Evolutionary conservation across 2,113 vertebrate genomes (phyloP).

Genomic region (Hiodon tergisus): DNA sequence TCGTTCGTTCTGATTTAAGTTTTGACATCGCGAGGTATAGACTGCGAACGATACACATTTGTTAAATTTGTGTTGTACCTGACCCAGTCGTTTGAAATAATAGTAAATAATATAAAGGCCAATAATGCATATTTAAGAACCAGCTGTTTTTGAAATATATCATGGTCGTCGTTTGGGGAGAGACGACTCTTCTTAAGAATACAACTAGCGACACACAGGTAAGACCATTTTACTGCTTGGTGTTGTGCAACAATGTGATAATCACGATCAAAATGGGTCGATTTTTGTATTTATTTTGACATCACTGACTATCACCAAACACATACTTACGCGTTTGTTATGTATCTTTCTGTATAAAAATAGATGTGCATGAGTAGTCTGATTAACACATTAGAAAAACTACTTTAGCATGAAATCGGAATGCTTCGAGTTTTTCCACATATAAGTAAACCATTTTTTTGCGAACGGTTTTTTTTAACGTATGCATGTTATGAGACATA

Average conservation of each 20-base stretch:
- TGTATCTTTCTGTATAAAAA: too few relatives aligned
- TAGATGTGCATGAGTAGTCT: too few relatives aligned
- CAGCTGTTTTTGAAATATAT: neutral
- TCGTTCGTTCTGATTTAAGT: neutral
- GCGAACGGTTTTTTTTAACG: neutral
- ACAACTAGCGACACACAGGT: slow-evolving; percentile 21
- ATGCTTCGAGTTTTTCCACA: too few relatives aligned
- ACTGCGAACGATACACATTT: neutral
- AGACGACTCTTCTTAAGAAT: neutral
- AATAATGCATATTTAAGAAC: neutral
- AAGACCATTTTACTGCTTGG: slow-evolving; percentile 11
- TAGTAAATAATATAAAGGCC: neutral
- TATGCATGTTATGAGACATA: neutral
- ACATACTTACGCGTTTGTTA: too few relatives aligned
- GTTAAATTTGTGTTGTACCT: neutral
- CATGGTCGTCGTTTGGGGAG: neutral
- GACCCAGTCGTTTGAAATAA: neutral
- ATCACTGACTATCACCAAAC: too few relatives aligned
- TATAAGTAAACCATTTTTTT: neutral
- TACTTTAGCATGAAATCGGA: too few relatives aligned
- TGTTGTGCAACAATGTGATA: neutral
- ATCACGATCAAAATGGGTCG: too few relatives aligned
- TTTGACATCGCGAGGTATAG: neutral
- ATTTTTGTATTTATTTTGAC: too few relatives aligned
- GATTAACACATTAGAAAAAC: too few relatives aligned